Evolutionary conservation across 2,888 invertebrate species (phyloP).

Genomic region (Rhamphomyia laevipes): DNA sequence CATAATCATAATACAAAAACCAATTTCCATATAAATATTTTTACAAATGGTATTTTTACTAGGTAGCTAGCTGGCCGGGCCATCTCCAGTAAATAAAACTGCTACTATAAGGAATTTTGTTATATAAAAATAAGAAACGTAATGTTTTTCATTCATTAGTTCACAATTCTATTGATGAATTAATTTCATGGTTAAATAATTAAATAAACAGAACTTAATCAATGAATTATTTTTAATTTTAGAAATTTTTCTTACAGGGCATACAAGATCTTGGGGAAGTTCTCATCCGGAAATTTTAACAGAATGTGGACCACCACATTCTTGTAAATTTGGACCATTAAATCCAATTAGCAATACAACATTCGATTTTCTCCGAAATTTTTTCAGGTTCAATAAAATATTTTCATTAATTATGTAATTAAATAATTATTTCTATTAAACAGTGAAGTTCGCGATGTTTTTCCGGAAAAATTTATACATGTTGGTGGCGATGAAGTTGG

Average conservation of each 20-base stretch:
- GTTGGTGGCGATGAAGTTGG: constrained; percentile 88
- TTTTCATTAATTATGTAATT: not conserved
- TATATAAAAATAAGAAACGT: too few species aligned
- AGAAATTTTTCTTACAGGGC: constrained; percentile 41
- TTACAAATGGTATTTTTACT: too few species aligned
- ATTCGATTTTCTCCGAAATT: constrained; percentile 51
- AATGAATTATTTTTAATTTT: too few species aligned
- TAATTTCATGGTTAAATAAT: too few species aligned
- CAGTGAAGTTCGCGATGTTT: constrained; percentile 45
- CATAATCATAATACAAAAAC: too few species aligned
- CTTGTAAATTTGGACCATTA: constrained; percentile 62
- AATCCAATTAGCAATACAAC: constrained; percentile 56
- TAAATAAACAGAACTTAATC: too few species aligned
- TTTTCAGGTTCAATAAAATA: constrained; percentile 44
- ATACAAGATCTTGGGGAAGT: constrained; percentile 77
- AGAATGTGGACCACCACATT: constrained; percentile 46
- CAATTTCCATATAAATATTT: too few species aligned
- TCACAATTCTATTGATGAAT: too few species aligned
- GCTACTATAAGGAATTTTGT: too few species aligned
- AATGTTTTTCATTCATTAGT: too few species aligned
- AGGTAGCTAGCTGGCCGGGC: too few species aligned
- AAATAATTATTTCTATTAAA: constrained; percentile 5
- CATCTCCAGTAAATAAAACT: too few species aligned
- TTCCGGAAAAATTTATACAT: constrained; percentile 76
- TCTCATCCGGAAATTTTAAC: constrained; percentile 64